Conservation (phyloP, 2,113 vertebrate genomes). For the Hipposideros armiger region DNA sequence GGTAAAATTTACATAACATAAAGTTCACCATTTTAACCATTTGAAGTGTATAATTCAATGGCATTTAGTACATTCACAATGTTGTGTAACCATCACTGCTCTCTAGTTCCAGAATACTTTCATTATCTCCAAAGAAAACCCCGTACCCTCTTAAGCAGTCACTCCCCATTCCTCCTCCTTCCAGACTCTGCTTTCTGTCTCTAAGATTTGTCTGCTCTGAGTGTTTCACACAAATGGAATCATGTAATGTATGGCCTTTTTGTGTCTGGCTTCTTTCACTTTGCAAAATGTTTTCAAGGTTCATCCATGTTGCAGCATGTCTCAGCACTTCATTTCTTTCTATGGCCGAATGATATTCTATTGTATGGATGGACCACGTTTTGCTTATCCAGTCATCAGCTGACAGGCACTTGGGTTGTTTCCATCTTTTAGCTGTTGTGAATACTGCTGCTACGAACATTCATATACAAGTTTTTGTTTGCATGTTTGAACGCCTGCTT, state of each 20-base stretch:
- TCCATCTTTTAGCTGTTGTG: background rate
- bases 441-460: background rate
- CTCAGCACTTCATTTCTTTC: background rate
- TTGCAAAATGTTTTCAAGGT: too few species aligned
- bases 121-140: background rate
- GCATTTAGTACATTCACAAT: background rate
- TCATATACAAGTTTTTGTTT: background rate
- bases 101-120: background rate
- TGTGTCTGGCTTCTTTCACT: background rate
- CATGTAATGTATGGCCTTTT: background rate
- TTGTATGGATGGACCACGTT: background rate
- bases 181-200: background rate
- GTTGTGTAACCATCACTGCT: background rate
- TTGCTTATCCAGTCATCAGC: background rate
- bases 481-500: constrained; percentile 40
- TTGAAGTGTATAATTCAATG: background rate
- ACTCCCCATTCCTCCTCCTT: background rate
- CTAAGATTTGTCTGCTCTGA: background rate
- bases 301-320: accelerated
- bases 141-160: background rate
- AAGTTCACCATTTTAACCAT: background rate
- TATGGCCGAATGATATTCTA: background rate
- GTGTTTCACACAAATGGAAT: background rate
- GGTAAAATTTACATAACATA: background rate
- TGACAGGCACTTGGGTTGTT: background rate